Base-by-base conservation (phyloP, 2,888 invertebrate genomes). In the Xylota sylvarum region DNA sequence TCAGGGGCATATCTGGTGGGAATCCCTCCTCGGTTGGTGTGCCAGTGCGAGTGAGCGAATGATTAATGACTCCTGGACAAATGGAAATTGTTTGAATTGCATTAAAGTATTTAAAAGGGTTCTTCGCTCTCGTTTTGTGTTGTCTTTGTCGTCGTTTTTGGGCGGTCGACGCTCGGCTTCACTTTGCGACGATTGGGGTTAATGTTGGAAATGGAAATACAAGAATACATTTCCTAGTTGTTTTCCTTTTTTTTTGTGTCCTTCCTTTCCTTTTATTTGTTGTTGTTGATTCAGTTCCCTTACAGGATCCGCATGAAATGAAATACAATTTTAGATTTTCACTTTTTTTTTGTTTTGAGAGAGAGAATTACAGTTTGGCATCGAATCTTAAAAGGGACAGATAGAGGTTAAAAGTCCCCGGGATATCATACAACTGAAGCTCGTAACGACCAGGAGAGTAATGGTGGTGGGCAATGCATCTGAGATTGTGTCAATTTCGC, bases 71-170 rank as follows among this genome's bases (percentile, higher is more conserved):
- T 90, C 88, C 90, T 89, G 91, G 92, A 92, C 91, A 92, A 91
- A 92, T 92, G 91, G 91, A 91, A 91, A 91, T 91, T 90, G 91
- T 91, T 90, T 90, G 90, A 91, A 91, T 91, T 91, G 90, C 91
- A 91, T 91, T 91, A 90, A 90, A 91, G 90, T 90, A 90, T 90
- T 88, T 88, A 84, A 88, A 85, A 87, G 78, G 87, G 85, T 84
- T 88, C 74, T 69, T 17, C 48, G 70, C 27, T 74, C 65, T 74
- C 67, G 72, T 67, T 70, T 70, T 76, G n/a, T 9, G 43, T 43
- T 30, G 43, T 48, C 62, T 12, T 56, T 2, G 64, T 69, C 52
- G 50, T 40, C 14, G 37, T n/a, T 55, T 48, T 74, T 43, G 70
- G 60, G 46, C 80, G 69, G 64, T 65, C 48, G 72, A 69, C 60